A percentile compares a stretch with the other conserved stretches of the same genome.
phyloP scores from a whole-genome alignment of 2,888 invertebrate species.

The Monoplex corrugatus region DNA sequence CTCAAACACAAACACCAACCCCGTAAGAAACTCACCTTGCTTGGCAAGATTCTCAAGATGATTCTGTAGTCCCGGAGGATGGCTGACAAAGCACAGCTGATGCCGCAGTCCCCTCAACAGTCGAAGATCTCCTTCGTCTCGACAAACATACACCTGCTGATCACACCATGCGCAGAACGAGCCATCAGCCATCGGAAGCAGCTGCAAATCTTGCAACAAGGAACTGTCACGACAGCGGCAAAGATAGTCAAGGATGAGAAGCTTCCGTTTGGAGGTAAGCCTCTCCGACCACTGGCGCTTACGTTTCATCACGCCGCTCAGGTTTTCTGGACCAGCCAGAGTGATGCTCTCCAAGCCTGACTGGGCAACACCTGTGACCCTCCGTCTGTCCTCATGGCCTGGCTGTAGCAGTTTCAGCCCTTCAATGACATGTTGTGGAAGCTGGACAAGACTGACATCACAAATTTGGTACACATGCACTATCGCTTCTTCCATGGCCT shows the following conservation, averaged over 20 bases:
- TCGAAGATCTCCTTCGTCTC: neutral
- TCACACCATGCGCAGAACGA: neutral
- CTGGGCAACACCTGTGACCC: neutral
- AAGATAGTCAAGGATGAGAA: conserved; percentile 20
- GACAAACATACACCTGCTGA: conserved; percentile 23
- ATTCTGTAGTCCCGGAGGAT: neutral
- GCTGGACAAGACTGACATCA: neutral
- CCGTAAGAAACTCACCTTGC: neutral
- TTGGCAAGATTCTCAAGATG: neutral
- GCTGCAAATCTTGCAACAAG: neutral
- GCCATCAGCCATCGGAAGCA: conserved; percentile 28
- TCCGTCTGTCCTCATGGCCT: too few relatives aligned
- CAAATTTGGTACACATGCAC: neutral
- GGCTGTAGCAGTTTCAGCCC: neutral
- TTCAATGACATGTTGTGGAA: neutral
- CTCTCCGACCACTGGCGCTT: neutral
- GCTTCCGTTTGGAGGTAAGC: neutral
- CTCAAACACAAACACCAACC: neutral
- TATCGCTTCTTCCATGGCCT: neutral
- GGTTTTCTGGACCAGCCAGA: neutral
- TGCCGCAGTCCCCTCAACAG: neutral
- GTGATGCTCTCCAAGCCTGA: neutral
- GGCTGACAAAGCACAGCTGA: neutral
- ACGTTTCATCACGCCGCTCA: neutral
- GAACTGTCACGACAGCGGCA: neutral